Evolutionary conservation across 2,888 invertebrate genomes (phyloP).

Genomic region (Lasioglossum figueresi): DNA sequence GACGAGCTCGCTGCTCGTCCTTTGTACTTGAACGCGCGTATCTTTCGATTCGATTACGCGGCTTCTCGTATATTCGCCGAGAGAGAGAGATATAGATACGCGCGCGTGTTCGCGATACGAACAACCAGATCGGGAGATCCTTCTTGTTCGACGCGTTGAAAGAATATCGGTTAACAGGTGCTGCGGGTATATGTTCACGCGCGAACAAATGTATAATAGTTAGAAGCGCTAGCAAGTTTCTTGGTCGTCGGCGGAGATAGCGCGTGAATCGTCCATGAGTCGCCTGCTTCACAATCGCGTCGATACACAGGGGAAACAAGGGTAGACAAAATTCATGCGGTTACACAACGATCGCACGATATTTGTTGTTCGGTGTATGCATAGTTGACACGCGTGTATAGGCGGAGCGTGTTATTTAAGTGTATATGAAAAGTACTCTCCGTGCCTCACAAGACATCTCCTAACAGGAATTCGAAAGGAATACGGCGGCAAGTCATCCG

Average conservation of each 20-base stretch:
- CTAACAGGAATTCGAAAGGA: too few species aligned
- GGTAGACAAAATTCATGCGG: slow-evolving; percentile 51
- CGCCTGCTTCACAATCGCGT: slow-evolving; percentile 52
- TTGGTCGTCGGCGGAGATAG: slow-evolving; percentile 50
- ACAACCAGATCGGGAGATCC: neutral
- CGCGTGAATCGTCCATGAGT: slow-evolving; percentile 49
- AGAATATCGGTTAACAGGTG: slow-evolving; percentile 4
- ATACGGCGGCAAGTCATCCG: too few species aligned
- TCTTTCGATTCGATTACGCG: neutral
- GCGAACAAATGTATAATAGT: slow-evolving; percentile 16
- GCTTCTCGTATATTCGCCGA: neutral
- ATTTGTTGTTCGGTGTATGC: slow-evolving; percentile 28
- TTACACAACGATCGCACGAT: slow-evolving; percentile 59
- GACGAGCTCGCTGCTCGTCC: neutral
- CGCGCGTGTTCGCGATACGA: neutral
- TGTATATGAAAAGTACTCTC: slow-evolving; percentile 37
- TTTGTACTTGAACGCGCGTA: slow-evolving; percentile 4
- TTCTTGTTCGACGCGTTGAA: neutral
- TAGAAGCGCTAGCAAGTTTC: slow-evolving; percentile 57
- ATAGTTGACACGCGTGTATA: slow-evolving; percentile 33
- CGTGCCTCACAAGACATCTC: too few species aligned
- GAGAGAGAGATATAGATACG: neutral
- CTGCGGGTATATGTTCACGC: neutral
- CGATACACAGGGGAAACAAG: slow-evolving; percentile 39
- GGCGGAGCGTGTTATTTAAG: slow-evolving; percentile 52